Evolutionary conservation across 2,797 vertebrate genomes (phyloP).

Genomic region (Argyrosomus regius): DNA sequence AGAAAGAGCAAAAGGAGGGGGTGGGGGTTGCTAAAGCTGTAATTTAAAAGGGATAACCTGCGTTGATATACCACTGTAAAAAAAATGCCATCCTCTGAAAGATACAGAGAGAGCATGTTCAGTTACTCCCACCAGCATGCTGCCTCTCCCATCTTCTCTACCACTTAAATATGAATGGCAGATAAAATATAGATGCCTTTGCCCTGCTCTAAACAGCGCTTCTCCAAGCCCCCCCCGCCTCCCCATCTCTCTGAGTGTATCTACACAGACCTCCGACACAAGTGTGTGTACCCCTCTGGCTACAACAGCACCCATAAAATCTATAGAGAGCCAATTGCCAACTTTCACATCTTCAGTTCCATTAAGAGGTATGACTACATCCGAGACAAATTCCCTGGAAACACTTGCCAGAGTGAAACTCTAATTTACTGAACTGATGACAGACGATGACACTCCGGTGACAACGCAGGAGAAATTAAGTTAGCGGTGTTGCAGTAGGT

Average conservation of each 20-base stretch:
- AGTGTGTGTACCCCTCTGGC: constrained; percentile 46
- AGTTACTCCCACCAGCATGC: constrained; percentile 4
- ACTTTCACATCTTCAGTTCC: constrained; percentile 63
- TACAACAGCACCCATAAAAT: constrained; percentile 56
- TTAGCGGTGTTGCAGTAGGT: constrained; percentile 61
- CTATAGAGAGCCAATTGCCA: constrained; percentile 55
- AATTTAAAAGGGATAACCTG: constrained; percentile 71
- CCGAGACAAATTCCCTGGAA: constrained; percentile 68
- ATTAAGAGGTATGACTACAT: constrained; percentile 68
- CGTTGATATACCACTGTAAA: constrained; percentile 47
- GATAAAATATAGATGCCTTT: constrained; percentile 75
- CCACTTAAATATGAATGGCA: constrained; percentile 66
- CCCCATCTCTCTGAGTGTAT: constrained; percentile 19
- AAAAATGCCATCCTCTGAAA: constrained; percentile 21
- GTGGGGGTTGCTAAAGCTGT: constrained; percentile 42
- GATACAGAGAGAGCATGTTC: constrained; percentile 30
- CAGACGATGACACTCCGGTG: constrained; percentile 66
- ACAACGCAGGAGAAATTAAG: constrained; percentile 70
- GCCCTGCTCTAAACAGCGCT: constrained; percentile 53
- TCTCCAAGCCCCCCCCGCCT: not conserved
- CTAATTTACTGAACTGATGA: constrained; percentile 74
- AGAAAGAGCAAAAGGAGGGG: constrained; percentile 34
- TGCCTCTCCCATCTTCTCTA: constrained; percentile 17
- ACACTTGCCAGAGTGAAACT: constrained; percentile 61
- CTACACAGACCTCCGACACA: constrained; percentile 42